A percentile compares a stretch with the other conserved stretches of the same genome.
Evolutionary conservation across 1,140 invertebrate species (phyloP).

Genomic region (Drosophila insularis): DNA sequence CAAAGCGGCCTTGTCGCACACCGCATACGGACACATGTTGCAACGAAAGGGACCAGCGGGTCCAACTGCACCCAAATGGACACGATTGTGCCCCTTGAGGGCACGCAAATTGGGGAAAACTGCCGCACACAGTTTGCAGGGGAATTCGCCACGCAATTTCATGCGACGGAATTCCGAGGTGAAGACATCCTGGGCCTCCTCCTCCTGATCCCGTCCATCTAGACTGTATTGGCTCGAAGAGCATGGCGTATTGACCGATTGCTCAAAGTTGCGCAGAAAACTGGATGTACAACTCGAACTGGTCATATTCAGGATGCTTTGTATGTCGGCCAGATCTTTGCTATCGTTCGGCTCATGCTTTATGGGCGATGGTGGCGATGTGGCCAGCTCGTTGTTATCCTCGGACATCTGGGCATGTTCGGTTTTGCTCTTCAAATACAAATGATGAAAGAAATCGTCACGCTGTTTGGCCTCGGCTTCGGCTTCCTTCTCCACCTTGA

Average conservation of each 20-base stretch:
- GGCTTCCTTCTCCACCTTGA: slow-evolving; percentile 49
- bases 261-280: slow-evolving; percentile 78
- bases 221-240: slow-evolving; percentile 76
- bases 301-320: slow-evolving; percentile 90
- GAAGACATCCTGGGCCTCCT: slow-evolving; percentile 91
- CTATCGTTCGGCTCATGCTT: slow-evolving; percentile 70
- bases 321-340: slow-evolving; percentile 92
- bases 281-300: slow-evolving; percentile 83
- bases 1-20: slow-evolving; percentile 94
- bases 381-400: neutral
- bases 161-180: slow-evolving; percentile 91
- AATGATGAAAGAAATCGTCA: slow-evolving; percentile 90
- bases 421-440: slow-evolving; percentile 88
- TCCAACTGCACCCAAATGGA: slow-evolving; percentile 88
- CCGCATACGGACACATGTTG: slow-evolving; percentile 95
- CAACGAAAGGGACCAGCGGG: slow-evolving; percentile 91
- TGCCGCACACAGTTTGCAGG: slow-evolving; percentile 91
- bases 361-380: slow-evolving; percentile 54
- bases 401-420: slow-evolving; percentile 4
- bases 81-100: slow-evolving; percentile 93
- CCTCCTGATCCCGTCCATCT: slow-evolving; percentile 84
- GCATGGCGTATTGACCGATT: slow-evolving; percentile 75
- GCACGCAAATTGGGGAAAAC: slow-evolving; percentile 95
- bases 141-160: slow-evolving; percentile 94
- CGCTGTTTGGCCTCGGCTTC: slow-evolving; percentile 83